Conservation (phyloP, 2,797 vertebrate genomes). For the Molothrus aeneus region DNA sequence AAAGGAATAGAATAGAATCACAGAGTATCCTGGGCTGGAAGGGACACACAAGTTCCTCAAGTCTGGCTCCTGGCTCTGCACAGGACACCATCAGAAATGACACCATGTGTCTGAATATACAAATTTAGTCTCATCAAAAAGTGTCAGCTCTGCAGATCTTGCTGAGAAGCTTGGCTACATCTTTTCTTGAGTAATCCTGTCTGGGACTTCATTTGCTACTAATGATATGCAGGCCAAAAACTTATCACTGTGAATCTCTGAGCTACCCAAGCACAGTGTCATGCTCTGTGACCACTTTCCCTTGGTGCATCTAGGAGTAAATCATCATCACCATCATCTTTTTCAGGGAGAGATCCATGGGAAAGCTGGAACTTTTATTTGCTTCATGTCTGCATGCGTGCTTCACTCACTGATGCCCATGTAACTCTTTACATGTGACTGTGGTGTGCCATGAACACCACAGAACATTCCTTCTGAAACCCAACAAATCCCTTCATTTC, state of each 20-base stretch:
- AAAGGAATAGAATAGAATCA: background rate
- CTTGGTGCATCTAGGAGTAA: background rate
- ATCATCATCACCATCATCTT: background rate
- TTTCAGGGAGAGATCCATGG: background rate
- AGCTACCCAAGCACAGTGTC: accelerated
- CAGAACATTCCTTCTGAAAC: background rate
- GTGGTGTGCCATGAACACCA: background rate
- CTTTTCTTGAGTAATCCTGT: background rate
- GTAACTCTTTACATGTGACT: background rate
- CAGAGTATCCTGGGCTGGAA: background rate
- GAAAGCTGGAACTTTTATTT: background rate
- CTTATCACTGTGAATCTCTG: background rate
- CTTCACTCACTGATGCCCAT: background rate
- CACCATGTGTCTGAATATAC: background rate
- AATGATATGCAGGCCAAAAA: background rate
- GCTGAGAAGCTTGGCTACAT: background rate
- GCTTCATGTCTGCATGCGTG: background rate
- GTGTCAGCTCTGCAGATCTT: background rate
- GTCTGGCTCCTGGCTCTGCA: background rate
- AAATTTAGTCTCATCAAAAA: background rate
- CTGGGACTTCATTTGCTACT: background rate
- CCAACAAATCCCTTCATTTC: background rate
- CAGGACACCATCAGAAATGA: background rate
- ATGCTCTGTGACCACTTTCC: background rate
- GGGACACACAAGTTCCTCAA: background rate